phyloP scores from a whole-genome alignment of 2,888 invertebrate species.

The Ennomos fuscantarius region DNA sequence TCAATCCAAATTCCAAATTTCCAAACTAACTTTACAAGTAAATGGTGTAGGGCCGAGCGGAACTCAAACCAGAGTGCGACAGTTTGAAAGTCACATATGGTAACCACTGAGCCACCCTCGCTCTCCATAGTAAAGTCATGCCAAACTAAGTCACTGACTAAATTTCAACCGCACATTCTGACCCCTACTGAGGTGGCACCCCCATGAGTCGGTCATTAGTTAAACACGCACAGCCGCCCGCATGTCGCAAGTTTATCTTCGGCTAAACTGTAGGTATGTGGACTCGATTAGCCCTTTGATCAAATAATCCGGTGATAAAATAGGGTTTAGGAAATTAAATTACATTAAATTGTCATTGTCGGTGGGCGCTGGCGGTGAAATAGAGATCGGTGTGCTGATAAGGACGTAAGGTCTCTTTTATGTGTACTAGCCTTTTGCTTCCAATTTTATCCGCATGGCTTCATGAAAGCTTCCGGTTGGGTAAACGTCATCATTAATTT shows the following conservation, averaged over 20 bases:
- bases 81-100: too few species aligned
- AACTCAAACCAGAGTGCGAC: too few species aligned
- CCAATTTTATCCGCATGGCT: too few species aligned
- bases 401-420: constrained; percentile 16
- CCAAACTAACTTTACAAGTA: too few species aligned
- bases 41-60: too few species aligned
- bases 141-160: constrained; percentile 1
- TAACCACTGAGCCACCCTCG: too few species aligned
- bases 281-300: constrained; percentile 85
- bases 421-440: constrained; percentile 9
- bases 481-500: too few species aligned
- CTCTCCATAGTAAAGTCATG: too few species aligned
- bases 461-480: too few species aligned
- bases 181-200: constrained; percentile 46
- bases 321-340: constrained; percentile 82
- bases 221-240: constrained; percentile 84
- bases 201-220: constrained; percentile 84
- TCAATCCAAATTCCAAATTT: too few species aligned
- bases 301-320: constrained; percentile 83
- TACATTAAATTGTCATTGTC: constrained; percentile 78
- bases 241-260: constrained; percentile 85
- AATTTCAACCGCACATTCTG: constrained; percentile 11
- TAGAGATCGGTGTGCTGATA: constrained; percentile 32
- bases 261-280: constrained; percentile 82
- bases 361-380: constrained; percentile 34